These are phyloP conservation scores for Hyaena hyaena DNA, from an alignment of 2,113 vertebrate species.

Conservation along the genomic window DNA sequence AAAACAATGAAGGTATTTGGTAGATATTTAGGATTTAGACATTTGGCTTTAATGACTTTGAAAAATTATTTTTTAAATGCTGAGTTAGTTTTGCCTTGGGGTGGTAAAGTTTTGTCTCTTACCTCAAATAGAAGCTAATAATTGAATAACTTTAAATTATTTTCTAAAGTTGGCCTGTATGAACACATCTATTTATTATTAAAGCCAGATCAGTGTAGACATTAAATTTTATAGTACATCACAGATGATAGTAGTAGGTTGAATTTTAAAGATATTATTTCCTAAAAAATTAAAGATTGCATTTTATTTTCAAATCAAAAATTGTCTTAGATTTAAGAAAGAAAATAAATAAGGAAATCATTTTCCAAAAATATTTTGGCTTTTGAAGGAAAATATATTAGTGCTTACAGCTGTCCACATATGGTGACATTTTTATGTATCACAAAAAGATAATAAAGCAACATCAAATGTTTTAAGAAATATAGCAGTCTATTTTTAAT, in stretches of 20 bases:
- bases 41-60: not conserved
- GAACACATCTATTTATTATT: not conserved
- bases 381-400: not conserved
- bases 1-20: not conserved
- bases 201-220: not conserved
- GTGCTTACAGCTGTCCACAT: not conserved
- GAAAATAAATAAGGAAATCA: not conserved
- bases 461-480: slow-evolving; percentile 24
- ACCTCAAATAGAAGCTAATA: not conserved
- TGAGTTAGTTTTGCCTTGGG: not conserved
- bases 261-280: not conserved
- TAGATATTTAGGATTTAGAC: not conserved
- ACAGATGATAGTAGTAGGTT: not conserved
- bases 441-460: not conserved
- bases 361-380: not conserved
- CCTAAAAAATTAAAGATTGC: not conserved
- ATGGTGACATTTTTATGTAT: not conserved
- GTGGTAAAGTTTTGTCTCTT: not conserved
- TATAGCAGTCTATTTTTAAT: not conserved
- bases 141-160: slow-evolving; percentile 17
- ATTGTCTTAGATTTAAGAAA: not conserved
- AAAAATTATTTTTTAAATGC: not conserved
- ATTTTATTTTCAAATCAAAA: not conserved
- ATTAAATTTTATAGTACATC: not conserved
- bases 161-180: not conserved